Base-by-base conservation (phyloP, 2,888 invertebrate species). In the Labia minor region DNA sequence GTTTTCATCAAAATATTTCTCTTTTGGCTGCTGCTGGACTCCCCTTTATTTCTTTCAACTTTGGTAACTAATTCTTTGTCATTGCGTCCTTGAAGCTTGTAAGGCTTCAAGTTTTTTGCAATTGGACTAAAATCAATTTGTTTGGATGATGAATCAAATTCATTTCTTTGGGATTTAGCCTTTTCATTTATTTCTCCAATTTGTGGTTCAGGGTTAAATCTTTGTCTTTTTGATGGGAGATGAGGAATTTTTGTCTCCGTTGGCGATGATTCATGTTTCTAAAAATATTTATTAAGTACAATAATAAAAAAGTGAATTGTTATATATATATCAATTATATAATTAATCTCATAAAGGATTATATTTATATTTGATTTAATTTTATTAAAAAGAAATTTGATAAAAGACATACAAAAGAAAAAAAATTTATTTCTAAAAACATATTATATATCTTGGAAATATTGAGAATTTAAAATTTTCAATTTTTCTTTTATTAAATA, bases 371-470 rank as follows among this genome's bases (percentile, higher is more conserved):
- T 11, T 8, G 11, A 33, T 11, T 8, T 8, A 11, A 6, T 8
- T 33, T 33, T 8, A 6, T 33, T 6, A 33, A 8, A 8, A 33
- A 8, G 21, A 21, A 1, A 26, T 21, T 63, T 63, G 26, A 62
- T 14, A 37, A 16, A 66, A 68, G 37, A 63, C n/a, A 21, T 62
- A 19, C 19, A n/a, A n/a, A n/a, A n/a, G n/a, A n/a, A n/a, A n/a
- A n/a, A n/a, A n/a, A n/a, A n/a, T n/a, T n/a, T n/a, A n/a, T n/a
- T n/a, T n/a, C n/a, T n/a, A n/a, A n/a, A n/a, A n/a, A n/a, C n/a
- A n/a, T n/a, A n/a, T n/a, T n/a, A n/a, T n/a, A n/a, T n/a, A n/a
- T n/a, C n/a, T n/a, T n/a, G n/a, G n/a, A n/a, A n/a, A n/a, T n/a
- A n/a, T n/a, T n/a, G n/a, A n/a, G n/a, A n/a, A n/a, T n/a, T n/a